Conservation (phyloP, 1,140 invertebrate species). For the Anoplolepis gracilipes region DNA sequence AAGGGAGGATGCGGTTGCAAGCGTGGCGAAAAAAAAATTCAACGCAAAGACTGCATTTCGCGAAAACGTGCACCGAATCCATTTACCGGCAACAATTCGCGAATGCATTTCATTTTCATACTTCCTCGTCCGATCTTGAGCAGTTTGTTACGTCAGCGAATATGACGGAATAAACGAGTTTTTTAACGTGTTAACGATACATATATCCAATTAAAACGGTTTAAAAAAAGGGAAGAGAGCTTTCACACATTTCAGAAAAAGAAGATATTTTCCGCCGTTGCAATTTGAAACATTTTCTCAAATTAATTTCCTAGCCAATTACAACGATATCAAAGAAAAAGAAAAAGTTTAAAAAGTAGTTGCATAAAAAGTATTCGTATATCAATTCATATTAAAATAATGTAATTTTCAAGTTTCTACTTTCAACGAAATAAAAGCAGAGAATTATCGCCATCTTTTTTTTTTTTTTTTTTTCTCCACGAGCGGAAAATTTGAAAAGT, state of each 20-base stretch:
- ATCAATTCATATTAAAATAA: background rate
- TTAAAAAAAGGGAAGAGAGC: background rate
- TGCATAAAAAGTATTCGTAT: background rate
- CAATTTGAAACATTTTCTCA: background rate
- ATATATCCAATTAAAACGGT: background rate
- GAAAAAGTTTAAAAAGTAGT: background rate
- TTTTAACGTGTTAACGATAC: constrained; percentile 40
- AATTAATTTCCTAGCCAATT: background rate
- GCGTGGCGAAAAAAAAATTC: constrained; percentile 75
- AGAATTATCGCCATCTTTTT: background rate
- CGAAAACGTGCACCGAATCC: constrained; percentile 36
- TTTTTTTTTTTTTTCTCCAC: background rate
- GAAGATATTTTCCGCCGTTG: background rate
- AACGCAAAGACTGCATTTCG: constrained; percentile 26
- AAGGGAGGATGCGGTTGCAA: constrained; percentile 62
- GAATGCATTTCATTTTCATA: constrained; percentile 14
- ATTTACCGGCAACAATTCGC: constrained; percentile 22
- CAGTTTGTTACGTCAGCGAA: background rate
- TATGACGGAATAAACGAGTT: background rate
- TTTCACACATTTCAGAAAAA: background rate
- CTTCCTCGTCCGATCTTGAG: constrained; percentile 20
- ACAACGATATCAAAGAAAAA: background rate
- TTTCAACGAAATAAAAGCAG: background rate
- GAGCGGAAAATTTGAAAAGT: constrained; percentile 8
- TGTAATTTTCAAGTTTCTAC: background rate